Evolutionary conservation across 2,113 vertebrate genomes (phyloP).

Genomic region (Heliornis fulica): DNA sequence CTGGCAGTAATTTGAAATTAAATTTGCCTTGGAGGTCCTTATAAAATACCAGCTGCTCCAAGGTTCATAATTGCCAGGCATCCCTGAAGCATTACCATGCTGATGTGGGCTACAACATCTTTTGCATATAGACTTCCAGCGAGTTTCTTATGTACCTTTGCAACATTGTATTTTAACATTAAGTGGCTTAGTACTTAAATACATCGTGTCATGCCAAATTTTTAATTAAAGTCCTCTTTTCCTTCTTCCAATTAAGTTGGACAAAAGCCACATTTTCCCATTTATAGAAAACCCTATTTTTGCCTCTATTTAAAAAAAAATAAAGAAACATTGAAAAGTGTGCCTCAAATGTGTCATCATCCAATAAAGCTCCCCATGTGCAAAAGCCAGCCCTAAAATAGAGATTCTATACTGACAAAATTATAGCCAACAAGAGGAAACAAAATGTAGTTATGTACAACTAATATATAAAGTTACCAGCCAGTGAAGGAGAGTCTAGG

Average conservation of each 20-base stretch:
- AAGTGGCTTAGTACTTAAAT: not conserved
- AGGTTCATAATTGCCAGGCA: not conserved
- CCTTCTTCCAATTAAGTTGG: not conserved
- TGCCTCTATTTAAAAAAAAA: not conserved
- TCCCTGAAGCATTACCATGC: not conserved
- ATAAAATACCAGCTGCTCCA: not conserved
- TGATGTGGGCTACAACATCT: not conserved
- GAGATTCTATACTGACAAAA: not conserved
- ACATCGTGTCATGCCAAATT: accelerated
- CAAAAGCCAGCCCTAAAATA: not conserved
- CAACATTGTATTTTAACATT: not conserved
- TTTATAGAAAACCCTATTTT: not conserved
- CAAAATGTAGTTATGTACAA: not conserved
- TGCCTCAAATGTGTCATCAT: slow-evolving; percentile 5
- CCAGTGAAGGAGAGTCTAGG: not conserved
- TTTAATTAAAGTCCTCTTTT: not conserved
- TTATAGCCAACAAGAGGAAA: slow-evolving; percentile 3
- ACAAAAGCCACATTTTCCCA: not conserved
- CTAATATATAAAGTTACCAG: not conserved
- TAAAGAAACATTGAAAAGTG: not conserved
- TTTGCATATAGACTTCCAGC: not conserved
- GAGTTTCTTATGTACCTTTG: not conserved
- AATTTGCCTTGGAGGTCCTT: not conserved
- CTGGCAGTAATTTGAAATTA: not conserved
- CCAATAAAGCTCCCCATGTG: not conserved